Evolutionary conservation across 2,797 vertebrate genomes (phyloP), one percentile per base, ranked within the genome.

Genomic region (Garrulus glandarius): DNA sequence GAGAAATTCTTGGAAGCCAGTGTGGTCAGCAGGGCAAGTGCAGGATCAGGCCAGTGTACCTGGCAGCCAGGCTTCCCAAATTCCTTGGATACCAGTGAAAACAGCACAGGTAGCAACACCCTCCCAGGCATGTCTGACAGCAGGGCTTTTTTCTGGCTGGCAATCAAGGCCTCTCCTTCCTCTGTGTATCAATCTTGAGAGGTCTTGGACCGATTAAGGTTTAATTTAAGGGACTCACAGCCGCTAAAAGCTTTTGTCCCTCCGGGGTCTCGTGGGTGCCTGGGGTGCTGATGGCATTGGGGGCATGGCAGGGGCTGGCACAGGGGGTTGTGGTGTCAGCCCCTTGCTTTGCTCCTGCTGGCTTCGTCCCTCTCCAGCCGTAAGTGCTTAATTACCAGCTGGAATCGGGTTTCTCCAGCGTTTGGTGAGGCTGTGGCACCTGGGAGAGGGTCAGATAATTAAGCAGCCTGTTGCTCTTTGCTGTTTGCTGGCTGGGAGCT

Each of bases 51-150:
- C 39, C 6, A 3, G 47, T 1, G 16, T 76, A 84, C 79, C 78
- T 92, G 89, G 91, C 55, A 95, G 87, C 37, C 74, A 56, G 50
- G 69, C 46, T 85, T 52, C 82, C 68, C 56, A 79, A 50, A 96
- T 95, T 96, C 92, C 75, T 74, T 39, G 47, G 87, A 87, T 94
- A 69, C 68, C 80, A 92, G 80, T 46, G 77, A 10, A n/a, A 84
- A 11, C 49, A 16, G 65, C 4, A 1, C 74, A 92, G 92, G 89
- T 89, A 59, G 12, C 15, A 75, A 80, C 71, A 41, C 72, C 76
- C 68, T 81, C 68, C 9, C 5, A 64, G 87, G 81, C 78, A n/a
- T 9, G 39, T 24, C 79, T 90, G 85, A 59, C 80, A 82, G 61
- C 90, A 69, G 74, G 34, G 57, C 13, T n/a, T 57, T 81, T 61